Base-by-base conservation (phyloP, 2,113 vertebrate genomes). In the Helogale parvula region DNA sequence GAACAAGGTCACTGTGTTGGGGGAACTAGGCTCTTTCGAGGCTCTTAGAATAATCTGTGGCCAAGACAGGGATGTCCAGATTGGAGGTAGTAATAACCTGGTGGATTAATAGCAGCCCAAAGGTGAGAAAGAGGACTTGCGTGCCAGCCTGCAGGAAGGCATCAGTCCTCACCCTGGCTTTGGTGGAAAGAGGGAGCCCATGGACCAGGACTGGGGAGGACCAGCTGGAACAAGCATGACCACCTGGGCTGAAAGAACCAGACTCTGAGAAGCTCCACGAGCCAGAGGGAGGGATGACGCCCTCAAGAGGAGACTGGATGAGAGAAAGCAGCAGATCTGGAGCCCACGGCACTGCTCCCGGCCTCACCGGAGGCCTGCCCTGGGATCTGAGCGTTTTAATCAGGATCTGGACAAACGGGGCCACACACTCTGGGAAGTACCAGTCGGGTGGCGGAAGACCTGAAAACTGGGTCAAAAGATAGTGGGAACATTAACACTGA, bases 391-490 rank as follows among this genome's bases (percentile, higher is more conserved):
- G 85, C 54, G 10, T 84, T 17, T 57, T 50, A n/a, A 91, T 88
- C 86, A 91, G 69, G 66, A 68, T 8, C 31, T 11, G 54, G n/a
- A 82, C 21, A 21, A 63, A 68, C 0, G 9, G 23, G 57, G n/a
- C 81, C 31, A 29, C 41, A 29, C 35, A 0, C 25, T 45, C 47
- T 8, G 66, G 50, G 81, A 94, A 80, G 81, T 25, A 8, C 35
- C 38, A 94, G 74, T 3, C n/a, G 38, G 74, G 92, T 3, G 2
- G 38, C 2, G 27, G 50, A 50, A 82, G 79, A 33, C 31, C n/a
- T 29, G 0, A 69, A 50, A 88, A 84, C 10, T 23, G 38, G 94
- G 71, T 81, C 88, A 60, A 57, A 86, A 82, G 76, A 88, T 91
- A 72, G 31, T 8, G 1, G 19, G 45, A 80, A 76, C 13, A 45